phyloP scores from a whole-genome alignment of 2,113 vertebrate species.

The Malurus cyaneus region DNA sequence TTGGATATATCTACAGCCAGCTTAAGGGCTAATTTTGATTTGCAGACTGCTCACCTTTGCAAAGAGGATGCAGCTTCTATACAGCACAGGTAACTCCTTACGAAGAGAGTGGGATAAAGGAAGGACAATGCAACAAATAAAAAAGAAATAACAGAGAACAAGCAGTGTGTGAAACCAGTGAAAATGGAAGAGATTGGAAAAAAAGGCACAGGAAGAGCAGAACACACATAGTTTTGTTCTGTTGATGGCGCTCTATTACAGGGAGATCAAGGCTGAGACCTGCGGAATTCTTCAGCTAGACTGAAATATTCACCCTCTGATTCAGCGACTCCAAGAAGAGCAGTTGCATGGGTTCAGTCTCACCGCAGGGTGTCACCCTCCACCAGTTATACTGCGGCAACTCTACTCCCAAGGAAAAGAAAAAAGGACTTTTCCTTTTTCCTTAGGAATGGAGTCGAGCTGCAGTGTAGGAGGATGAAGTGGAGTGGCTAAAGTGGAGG shows the following conservation, averaged over 20 bases:
- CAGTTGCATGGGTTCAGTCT: neutral
- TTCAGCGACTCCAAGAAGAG: neutral
- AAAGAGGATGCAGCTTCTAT: neutral
- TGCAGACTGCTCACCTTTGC: neutral
- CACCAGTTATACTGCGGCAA: neutral
- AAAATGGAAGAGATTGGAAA: neutral
- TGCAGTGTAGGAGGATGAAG: neutral
- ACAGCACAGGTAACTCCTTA: neutral
- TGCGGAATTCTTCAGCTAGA: neutral
- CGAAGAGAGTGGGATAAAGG: neutral
- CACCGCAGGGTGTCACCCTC: slow-evolving; percentile 46
- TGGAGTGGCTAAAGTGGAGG: neutral
- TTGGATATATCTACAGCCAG: neutral
- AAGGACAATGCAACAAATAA: neutral
- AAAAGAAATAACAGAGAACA: neutral
- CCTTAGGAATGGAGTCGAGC: neutral
- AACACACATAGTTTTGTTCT: neutral
- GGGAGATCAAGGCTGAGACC: neutral
- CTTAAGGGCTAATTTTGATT: neutral
- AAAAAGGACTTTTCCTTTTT: neutral
- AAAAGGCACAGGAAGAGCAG: neutral
- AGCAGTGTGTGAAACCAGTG: neutral
- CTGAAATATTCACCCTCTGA: neutral
- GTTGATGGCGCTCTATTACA: neutral
- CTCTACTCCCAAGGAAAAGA: neutral